Conservation (phyloP, 2,113 vertebrate species). For the Rhinoptilus africanus region DNA sequence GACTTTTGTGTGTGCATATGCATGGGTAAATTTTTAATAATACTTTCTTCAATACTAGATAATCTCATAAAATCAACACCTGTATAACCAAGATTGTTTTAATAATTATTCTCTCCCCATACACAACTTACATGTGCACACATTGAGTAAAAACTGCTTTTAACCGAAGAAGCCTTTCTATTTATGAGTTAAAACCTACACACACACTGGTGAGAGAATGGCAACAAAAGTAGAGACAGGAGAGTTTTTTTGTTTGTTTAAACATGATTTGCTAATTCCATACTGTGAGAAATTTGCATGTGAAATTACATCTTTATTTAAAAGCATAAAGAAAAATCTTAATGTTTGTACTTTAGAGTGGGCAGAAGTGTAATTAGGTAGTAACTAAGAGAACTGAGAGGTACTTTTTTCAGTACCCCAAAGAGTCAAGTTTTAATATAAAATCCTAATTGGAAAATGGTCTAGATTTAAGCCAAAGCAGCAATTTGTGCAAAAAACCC, state of each 20-base stretch:
- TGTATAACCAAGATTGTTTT: neutral
- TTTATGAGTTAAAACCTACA: neutral
- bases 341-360: neutral
- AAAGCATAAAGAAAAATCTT: neutral
- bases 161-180: neutral
- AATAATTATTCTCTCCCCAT: neutral
- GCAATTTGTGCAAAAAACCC: neutral
- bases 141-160: neutral
- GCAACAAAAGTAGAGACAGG: neutral
- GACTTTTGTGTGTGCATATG: neutral
- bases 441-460: slow-evolving; percentile 1
- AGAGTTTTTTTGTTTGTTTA: neutral
- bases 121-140: neutral
- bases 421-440: slow-evolving; percentile 2
- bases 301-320: slow-evolving; percentile 4
- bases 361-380: neutral
- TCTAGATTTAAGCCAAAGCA: neutral
- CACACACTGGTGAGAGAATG: neutral
- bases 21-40: neutral
- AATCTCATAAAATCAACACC: neutral
- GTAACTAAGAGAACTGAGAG: neutral
- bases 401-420: neutral
- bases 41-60: neutral
- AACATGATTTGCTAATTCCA: neutral
- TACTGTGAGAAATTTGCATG: slow-evolving; percentile 11